phyloP scores from a whole-genome alignment of 2,888 invertebrate genomes.

The Cynaeus angustus region DNA sequence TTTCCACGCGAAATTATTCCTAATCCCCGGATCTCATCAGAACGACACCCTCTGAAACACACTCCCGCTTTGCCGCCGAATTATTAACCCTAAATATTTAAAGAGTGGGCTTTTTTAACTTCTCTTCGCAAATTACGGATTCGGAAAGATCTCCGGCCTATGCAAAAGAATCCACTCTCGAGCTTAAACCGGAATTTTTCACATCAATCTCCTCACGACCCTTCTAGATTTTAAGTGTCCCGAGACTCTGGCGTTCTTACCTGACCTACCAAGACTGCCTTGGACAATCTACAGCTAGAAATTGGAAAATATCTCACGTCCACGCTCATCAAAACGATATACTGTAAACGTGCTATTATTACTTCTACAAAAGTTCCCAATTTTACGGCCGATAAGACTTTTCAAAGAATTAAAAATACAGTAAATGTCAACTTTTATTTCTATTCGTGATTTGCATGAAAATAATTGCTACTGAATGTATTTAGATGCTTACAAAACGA shows the following conservation, averaged over 20 bases:
- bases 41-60: slow-evolving; percentile 24
- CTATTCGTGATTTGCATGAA: slow-evolving; percentile 6
- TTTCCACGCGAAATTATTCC: slow-evolving; percentile 44
- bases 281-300: slow-evolving; percentile 18
- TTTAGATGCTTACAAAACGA: not conserved
- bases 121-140: slow-evolving; percentile 28
- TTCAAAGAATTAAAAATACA: not conserved
- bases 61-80: slow-evolving; percentile 18
- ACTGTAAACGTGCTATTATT: slow-evolving; percentile 21
- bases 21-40: slow-evolving; percentile 45
- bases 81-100: slow-evolving; percentile 42
- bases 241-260: slow-evolving; percentile 13
- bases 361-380: slow-evolving; percentile 3
- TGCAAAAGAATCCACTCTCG: slow-evolving; percentile 34
- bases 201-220: slow-evolving; percentile 34
- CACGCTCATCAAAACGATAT: slow-evolving; percentile 21
- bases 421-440: slow-evolving; percentile 5
- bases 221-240: slow-evolving; percentile 26
- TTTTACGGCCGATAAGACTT: slow-evolving; percentile 1
- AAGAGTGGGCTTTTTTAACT: slow-evolving; percentile 28
- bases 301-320: slow-evolving; percentile 38
- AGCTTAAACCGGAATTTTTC: slow-evolving; percentile 29
- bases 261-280: slow-evolving; percentile 14
- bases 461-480: slow-evolving; percentile 1
- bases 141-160: slow-evolving; percentile 25